Base-by-base conservation (phyloP, 1,140 invertebrate genomes). In the Tetramorium alpestre region DNA sequence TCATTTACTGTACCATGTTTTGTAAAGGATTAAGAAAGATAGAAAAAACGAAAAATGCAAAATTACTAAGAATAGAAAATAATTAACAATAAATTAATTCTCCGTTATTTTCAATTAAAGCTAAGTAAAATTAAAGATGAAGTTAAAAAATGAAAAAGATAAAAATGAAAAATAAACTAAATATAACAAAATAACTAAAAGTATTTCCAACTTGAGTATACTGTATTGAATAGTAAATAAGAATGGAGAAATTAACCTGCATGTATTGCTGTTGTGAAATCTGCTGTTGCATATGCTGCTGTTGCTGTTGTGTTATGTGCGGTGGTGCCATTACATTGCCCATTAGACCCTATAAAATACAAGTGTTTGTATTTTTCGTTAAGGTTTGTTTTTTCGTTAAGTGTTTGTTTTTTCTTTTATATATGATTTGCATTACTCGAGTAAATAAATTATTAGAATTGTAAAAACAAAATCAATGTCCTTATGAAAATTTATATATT, bases 211-310 rank as follows among this genome's bases (percentile, higher is more conserved):
- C n/a, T 69, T 22, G 1, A 13, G 25, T 18, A 13, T n/a, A 80
- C 38, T 41, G 10, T 64, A 78, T n/a, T 44, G 22, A 76, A 51
- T 8, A 11, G 4, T 5, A 3, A 8, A 11, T 13, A 38, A 54
- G 6, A 58, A 54, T 1, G 13, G 56, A 72, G 67, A 87, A 85
- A 93, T 93, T 92, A 84, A 95, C 95, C 94, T 95, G 95, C 93
- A 94, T 95, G 62, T 95, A 95, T 86, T 95, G 95, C 77, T 95
- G 95, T 84, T 95, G 95, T 90, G 94, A 94, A 28, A 95, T 95
- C 87, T 96, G 96, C 92, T 95, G 80, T 33, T 89, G 95, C 92
- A 95, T 95, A 62, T 95, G 95, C 87, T 95, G 95, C 75, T 95
- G 94, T 89, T 93, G 95, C 76, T 95, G 95, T 90, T 95, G 94